Percentiles rank a stretch among this genome's conserved stretches.
These are phyloP conservation scores for Trichomycterus rosablanca DNA, from an alignment of 2,113 vertebrate genomes.

Conservation along the genomic window DNA sequence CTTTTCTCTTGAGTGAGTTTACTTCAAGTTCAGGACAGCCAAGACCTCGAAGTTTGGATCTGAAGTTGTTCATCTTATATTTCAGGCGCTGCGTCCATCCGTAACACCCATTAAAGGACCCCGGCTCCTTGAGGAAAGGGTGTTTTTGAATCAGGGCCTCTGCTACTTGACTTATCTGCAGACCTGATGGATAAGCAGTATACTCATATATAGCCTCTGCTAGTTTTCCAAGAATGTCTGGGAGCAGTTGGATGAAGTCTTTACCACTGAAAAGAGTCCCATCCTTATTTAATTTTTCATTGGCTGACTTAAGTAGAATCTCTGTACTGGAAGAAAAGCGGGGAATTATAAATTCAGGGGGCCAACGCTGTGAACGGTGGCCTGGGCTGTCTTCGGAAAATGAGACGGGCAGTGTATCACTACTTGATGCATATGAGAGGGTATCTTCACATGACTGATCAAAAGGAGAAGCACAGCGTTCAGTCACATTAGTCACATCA, in stretches of 20 bases:
- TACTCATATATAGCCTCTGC: conserved; percentile 17
- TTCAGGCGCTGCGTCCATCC: background rate
- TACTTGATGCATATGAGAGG: background rate
- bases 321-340: conserved; percentile 3
- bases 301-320: background rate
- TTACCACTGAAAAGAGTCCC: conserved; percentile 1
- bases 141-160: background rate
- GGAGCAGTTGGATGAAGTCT: conserved; percentile 2
- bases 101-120: conserved; percentile 13
- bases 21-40: conserved; percentile 20
- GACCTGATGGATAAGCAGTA: conserved; percentile 20
- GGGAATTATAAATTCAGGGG: background rate
- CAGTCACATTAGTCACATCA: background rate
- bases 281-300: background rate
- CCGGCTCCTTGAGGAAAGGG: conserved; percentile 16
- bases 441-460: background rate
- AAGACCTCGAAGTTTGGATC: conserved; percentile 10
- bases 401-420: background rate
- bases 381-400: conserved; percentile 4
- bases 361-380: conserved; percentile 1
- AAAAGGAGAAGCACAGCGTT: background rate
- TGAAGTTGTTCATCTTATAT: conserved; percentile 29
- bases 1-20: conserved; percentile 7
- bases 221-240: conserved; percentile 14
- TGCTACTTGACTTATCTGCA: conserved; percentile 13